Percentiles rank a stretch among this genome's conserved stretches.
These are phyloP conservation scores for Otis tarda DNA, from an alignment of 2,113 vertebrate species.

Conservation along the genomic window DNA sequence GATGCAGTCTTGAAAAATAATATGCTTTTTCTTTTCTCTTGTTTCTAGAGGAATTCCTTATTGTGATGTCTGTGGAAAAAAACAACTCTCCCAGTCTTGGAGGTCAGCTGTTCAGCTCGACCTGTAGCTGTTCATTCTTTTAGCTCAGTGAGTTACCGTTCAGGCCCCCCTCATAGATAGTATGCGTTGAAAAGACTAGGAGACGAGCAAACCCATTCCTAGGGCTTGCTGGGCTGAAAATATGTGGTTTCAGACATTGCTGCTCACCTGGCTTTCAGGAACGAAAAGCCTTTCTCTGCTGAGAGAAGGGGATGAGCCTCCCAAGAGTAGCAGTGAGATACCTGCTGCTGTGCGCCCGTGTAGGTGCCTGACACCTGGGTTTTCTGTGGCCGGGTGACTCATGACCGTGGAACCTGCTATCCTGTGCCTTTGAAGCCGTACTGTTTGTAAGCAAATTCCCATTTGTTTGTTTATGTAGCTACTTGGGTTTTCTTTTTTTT, in stretches of 20 bases:
- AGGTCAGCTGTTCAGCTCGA: neutral
- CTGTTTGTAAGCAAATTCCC: neutral
- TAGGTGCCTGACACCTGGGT: neutral
- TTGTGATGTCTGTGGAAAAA: neutral
- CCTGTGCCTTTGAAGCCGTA: neutral
- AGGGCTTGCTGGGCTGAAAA: neutral
- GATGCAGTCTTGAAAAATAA: neutral
- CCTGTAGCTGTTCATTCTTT: neutral
- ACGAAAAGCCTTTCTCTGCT: neutral
- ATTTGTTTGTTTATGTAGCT: neutral
- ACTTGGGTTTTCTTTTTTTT: neutral
- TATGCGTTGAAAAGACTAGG: neutral
- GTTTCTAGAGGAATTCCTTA: neutral
- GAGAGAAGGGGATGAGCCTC: neutral
- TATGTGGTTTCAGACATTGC: neutral
- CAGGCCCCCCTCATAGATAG: neutral
- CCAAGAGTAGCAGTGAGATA: neutral
- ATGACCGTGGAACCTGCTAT: neutral
- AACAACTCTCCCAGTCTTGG: neutral
- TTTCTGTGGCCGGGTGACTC: neutral
- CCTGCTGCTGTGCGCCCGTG: fast-evolving
- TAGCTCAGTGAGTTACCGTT: neutral
- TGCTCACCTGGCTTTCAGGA: neutral
- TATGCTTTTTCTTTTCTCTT: neutral
- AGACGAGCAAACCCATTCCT: neutral